Conservation (phyloP, 2,797 vertebrate species). For the Onychomys leucogaster region DNA sequence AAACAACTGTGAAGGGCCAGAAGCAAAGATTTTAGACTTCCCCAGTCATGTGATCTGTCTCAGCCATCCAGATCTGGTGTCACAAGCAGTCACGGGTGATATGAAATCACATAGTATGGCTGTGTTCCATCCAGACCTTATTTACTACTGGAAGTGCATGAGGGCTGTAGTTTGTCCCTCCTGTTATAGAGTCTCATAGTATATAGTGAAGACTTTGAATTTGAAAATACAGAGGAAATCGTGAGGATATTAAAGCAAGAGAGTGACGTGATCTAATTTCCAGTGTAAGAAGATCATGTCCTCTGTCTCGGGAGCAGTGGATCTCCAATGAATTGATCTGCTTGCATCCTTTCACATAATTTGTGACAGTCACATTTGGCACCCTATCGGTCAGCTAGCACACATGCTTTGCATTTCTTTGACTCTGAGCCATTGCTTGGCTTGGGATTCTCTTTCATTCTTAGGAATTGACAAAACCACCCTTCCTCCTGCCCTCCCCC, state of each 20-base stretch:
- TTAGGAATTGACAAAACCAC: slow-evolving; percentile 29
- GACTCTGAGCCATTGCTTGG: slow-evolving; percentile 37
- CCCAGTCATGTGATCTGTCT: not conserved
- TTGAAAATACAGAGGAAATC: slow-evolving; percentile 50
- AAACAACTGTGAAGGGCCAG: not conserved
- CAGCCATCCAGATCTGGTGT: not conserved
- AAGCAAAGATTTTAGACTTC: slow-evolving; percentile 4
- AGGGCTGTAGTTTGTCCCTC: not conserved
- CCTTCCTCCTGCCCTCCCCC: not conserved
- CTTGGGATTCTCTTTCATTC: slow-evolving; percentile 37
- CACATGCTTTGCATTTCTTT: slow-evolving; percentile 38
- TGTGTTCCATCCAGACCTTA: not conserved
- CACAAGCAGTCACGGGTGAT: not conserved
- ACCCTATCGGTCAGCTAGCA: not conserved
- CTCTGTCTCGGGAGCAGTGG: not conserved
- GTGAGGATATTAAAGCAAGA: slow-evolving; percentile 44
- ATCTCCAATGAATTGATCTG: slow-evolving; percentile 12
- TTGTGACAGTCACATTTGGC: slow-evolving; percentile 47
- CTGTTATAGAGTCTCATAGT: not conserved
- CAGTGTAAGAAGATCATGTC: not conserved
- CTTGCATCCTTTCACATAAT: not conserved
- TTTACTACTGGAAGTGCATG: not conserved
- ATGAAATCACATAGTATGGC: not conserved
- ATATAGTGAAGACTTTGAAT: slow-evolving; percentile 7
- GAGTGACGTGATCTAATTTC: slow-evolving; percentile 16